Evolutionary conservation across 2,113 vertebrate genomes (phyloP), one percentile per base, ranked within the genome.

Genomic region (Misgurnus anguillicaudatus): DNA sequence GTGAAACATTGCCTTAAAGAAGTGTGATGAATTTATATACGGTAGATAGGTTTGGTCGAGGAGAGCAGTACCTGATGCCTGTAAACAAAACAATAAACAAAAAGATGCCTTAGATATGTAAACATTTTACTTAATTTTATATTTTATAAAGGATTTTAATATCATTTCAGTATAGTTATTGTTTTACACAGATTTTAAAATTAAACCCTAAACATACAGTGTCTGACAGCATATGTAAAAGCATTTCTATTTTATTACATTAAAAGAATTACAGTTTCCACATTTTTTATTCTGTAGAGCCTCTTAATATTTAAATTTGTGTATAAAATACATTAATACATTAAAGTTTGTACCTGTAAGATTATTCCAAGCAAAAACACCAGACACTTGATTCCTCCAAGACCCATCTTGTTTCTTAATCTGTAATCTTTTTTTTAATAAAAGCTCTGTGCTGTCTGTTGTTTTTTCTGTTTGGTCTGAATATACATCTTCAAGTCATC

Each of bases 331-430:
- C 10, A 6, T 4, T 17, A 19, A 41, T n/a, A 4, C 21, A 19
- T 6, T 13, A 36, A 36, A 41, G 17, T 42, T 8, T n/a, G 5
- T 92, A 94, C 93, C 92, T 92, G 86, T 82, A 75, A 87, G 77
- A 62, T 69, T 10, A 86, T 72, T 78, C 84, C 76, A 81, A 90
- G 61, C n/a, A 89, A 89, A 80, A 88, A 60, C 61, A 85, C 51
- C 64, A 87, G 19, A 81, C 81, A 78, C 83, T 80, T 91, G 66
- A 87, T 72, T 7, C 10, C 51, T 9, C 17, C 82, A 79, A 85
- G 83, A 84, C 75, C 86, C 85, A 48, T 81, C 48, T 83, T 62
- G 36, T 45, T 58, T 80, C 14, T 64, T 8, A 14, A 31, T 63
- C 75, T 72, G 19, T 78, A 85, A 75, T 45, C 58, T 60, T 57